phyloP scores from a whole-genome alignment of 2,888 invertebrate species.

The Sinotaia quadrata region DNA sequence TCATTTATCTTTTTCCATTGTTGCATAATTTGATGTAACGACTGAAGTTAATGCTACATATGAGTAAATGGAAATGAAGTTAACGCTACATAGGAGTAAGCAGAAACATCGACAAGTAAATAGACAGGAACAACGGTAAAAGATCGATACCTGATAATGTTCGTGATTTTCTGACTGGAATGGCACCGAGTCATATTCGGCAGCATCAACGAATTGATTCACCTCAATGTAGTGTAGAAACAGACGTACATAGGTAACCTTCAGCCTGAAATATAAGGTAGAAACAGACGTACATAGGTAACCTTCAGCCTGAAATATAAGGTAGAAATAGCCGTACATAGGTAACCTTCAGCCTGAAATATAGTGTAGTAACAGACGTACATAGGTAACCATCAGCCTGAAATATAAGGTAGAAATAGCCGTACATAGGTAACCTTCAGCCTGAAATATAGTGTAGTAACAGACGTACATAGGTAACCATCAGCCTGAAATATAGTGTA shows the following conservation, averaged over 20 bases:
- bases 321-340: constrained; percentile 88
- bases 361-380: constrained; percentile 86
- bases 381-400: constrained; percentile 87
- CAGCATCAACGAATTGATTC: constrained; percentile 61
- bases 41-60: no score
- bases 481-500: no score
- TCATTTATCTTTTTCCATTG: no score
- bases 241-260: constrained; percentile 86
- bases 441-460: no score
- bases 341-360: constrained; percentile 86
- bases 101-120: no score
- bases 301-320: constrained; percentile 86
- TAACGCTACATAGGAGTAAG: no score
- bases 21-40: no score
- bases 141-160: constrained; percentile 57
- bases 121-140: no score
- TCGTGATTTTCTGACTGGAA: constrained; percentile 35
- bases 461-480: no score
- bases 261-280: constrained; percentile 86
- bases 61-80: no score
- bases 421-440: no score
- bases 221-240: constrained; percentile 85
- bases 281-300: constrained; percentile 85
- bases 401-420: no score
- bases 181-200: constrained; percentile 59